Evolutionary conservation across 2,113 vertebrate species (phyloP).

Genomic region (Rhynchopsitta pachyrhyncha): DNA sequence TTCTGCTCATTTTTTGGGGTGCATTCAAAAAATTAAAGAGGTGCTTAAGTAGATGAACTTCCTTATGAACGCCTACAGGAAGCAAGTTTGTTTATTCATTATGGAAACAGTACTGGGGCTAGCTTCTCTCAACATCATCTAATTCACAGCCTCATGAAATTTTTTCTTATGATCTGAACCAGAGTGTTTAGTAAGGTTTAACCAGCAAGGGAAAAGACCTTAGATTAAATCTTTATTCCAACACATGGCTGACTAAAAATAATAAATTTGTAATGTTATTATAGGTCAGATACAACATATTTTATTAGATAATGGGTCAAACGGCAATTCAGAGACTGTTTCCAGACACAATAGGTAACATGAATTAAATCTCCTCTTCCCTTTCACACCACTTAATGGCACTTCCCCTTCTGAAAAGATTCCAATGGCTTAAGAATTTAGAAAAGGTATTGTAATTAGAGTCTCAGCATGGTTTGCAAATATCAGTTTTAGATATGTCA

Average conservation of each 20-base stretch:
- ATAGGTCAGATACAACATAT: neutral
- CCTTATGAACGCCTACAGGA: neutral
- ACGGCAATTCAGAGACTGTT: neutral
- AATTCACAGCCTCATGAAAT: neutral
- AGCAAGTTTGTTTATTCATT: neutral
- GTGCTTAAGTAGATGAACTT: neutral
- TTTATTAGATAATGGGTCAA: neutral
- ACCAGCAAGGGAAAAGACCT: neutral
- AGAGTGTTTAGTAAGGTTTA: neutral
- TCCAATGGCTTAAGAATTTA: neutral
- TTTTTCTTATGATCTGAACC: neutral
- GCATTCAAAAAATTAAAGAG: neutral
- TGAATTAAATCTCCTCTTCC: neutral
- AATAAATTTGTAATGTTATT: neutral
- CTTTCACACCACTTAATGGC: neutral
- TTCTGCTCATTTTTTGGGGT: too few relatives aligned
- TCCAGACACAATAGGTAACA: neutral
- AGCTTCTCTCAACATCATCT: neutral
- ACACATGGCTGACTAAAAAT: neutral
- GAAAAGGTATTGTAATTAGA: neutral
- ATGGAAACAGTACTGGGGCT: neutral
- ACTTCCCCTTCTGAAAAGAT: neutral
- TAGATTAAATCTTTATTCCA: neutral
- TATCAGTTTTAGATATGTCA: neutral
- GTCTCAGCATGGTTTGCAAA: neutral